A percentile compares a stretch with the other conserved stretches of the same genome.
Conservation (phyloP, 2,113 vertebrate species). For the Panthera uncia region DNA sequence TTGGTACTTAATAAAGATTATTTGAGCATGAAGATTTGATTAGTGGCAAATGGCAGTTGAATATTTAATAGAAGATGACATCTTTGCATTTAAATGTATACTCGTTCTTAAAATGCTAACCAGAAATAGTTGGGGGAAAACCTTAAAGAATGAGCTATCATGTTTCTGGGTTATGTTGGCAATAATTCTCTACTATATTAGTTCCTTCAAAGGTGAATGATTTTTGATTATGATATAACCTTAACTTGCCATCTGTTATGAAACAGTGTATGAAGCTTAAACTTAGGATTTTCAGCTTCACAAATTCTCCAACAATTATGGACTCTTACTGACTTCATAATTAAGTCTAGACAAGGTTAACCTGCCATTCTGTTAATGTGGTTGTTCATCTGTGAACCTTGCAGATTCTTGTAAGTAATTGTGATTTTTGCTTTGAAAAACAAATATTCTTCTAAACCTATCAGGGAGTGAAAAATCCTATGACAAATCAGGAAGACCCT, state of each 20-base stretch:
- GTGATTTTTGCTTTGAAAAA: conserved; percentile 60
- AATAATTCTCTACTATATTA: conserved; percentile 62
- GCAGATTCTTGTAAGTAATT: conserved; percentile 15
- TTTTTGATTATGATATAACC: conserved; percentile 68
- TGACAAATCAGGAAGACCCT: not conserved
- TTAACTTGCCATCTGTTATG: conserved; percentile 72
- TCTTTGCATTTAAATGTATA: conserved; percentile 53
- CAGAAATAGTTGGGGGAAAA: conserved; percentile 33
- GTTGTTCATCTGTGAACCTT: not conserved
- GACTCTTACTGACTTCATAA: conserved; percentile 9
- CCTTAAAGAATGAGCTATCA: conserved; percentile 27
- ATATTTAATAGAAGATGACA: conserved; percentile 59
- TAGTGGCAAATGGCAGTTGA: conserved; percentile 33
- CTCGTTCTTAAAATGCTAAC: conserved; percentile 21
- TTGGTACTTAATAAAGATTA: conserved; percentile 67
- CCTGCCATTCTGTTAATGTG: conserved; percentile 37
- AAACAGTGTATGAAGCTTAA: conserved; percentile 53
- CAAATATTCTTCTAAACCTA: conserved; percentile 44
- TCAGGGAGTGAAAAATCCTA: conserved; percentile 60
- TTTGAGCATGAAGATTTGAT: conserved; percentile 67
- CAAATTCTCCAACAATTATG: conserved; percentile 61
- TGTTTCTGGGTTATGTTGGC: conserved; percentile 54
- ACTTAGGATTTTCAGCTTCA: conserved; percentile 66
- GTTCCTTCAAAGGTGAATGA: conserved; percentile 61
- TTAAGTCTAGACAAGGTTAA: conserved; percentile 46